Evolutionary conservation across 2,888 invertebrate species (phyloP).

Genomic region (Melanargia galathea): DNA sequence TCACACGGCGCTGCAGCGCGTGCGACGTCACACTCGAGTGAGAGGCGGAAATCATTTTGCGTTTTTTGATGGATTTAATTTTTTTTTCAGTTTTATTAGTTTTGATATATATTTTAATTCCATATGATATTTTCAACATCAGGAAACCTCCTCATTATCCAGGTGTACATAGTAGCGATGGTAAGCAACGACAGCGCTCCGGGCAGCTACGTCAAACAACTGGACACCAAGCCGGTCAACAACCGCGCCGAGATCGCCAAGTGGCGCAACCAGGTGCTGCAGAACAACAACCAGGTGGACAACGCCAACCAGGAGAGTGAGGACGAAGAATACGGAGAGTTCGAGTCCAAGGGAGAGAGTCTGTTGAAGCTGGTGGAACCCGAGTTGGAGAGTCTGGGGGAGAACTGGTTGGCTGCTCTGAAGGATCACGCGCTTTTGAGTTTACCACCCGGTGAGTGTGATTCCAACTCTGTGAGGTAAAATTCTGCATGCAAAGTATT

Average conservation of each 20-base stretch:
- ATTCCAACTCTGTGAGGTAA: not conserved
- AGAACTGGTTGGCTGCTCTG: conserved; percentile 97
- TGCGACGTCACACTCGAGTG: no score
- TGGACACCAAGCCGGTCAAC: conserved; percentile 71
- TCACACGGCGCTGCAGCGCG: no score
- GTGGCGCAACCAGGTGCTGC: conserved; percentile 67
- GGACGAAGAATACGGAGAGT: conserved; percentile 87
- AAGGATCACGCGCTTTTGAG: conserved; percentile 97
- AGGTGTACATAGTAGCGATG: conserved; percentile 98
- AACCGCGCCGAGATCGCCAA: conserved; percentile 66
- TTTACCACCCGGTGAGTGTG: conserved; percentile 87
- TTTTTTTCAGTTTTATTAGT: no score
- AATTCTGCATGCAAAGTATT: no score
- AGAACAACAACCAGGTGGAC: conserved; percentile 66
- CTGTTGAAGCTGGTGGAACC: conserved; percentile 96
- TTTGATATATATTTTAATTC: no score
- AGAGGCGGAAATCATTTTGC: no score
- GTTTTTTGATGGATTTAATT: no score
- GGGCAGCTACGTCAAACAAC: conserved; percentile 80
- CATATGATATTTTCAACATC: not conserved
- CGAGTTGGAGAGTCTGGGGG: conserved; percentile 94
- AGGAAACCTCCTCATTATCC: conserved; percentile 27
- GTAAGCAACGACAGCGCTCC: conserved; percentile 88
- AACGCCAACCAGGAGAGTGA: conserved; percentile 54
- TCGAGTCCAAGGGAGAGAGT: conserved; percentile 90